Conservation (phyloP, 37 sponge, comb jelly and placozoan species). For the Oopsacas minuta region DNA sequence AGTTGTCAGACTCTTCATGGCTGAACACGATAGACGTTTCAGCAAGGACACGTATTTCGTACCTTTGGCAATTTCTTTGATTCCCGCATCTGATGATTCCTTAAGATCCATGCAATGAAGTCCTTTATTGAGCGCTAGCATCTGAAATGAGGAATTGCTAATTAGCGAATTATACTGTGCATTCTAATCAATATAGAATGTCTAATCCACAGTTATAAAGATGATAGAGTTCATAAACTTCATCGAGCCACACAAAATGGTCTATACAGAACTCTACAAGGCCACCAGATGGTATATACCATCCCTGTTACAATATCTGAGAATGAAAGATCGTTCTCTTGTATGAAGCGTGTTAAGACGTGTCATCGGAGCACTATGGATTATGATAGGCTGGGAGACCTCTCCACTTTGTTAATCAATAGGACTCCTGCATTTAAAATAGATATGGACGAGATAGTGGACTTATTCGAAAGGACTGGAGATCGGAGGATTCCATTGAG, state of each 20-base stretch:
- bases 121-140: neutral
- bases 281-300: neutral
- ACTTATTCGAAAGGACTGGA: neutral
- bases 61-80: neutral
- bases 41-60: neutral
- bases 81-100: neutral
- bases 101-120: neutral
- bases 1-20: neutral
- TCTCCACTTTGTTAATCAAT: neutral
- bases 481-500: neutral
- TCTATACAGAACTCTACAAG: neutral
- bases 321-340: slow-evolving; percentile 2
- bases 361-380: neutral
- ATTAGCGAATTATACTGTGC: neutral
- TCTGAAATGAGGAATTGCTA: neutral
- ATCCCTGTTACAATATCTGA: neutral
- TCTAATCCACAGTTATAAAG: neutral
- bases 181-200: neutral
- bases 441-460: neutral
- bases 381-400: slow-evolving; percentile 14
- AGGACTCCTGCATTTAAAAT: neutral
- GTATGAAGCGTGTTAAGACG: slow-evolving; percentile 7
- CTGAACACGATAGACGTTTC: neutral
- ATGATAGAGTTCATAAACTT: neutral
- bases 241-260: neutral